Percentiles rank a stretch among this genome's conserved stretches.
Evolutionary conservation across 2,888 invertebrate genomes (phyloP).

Genomic region (Hoplodrina blanda): DNA sequence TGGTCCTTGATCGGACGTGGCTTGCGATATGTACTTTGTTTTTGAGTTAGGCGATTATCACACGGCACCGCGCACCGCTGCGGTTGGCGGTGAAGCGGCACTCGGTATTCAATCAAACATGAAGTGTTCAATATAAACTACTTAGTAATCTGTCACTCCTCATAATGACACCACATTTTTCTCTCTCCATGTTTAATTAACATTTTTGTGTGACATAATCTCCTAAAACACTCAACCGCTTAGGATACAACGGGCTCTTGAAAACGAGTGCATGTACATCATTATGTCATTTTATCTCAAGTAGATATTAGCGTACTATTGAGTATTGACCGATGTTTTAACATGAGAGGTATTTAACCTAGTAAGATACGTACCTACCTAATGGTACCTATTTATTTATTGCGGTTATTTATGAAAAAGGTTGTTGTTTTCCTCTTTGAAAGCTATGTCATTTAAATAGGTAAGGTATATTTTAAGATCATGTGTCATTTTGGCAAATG

Average conservation of each 20-base stretch:
- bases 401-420: neutral
- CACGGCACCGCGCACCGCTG: too few relatives aligned
- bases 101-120: neutral
- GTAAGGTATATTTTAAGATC: slow-evolving; percentile 8
- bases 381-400: neutral
- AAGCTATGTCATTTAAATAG: slow-evolving; percentile 15
- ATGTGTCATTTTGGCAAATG: neutral
- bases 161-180: slow-evolving; percentile 18
- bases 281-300: slow-evolving; percentile 47
- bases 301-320: slow-evolving; percentile 43
- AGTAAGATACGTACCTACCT: slow-evolving; percentile 8
- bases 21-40: too few relatives aligned
- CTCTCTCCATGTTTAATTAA: slow-evolving; percentile 17
- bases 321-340: slow-evolving; percentile 36
- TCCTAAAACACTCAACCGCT: slow-evolving; percentile 46
- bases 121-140: neutral
- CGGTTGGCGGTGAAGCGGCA: neutral
- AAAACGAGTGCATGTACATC: slow-evolving; percentile 16
- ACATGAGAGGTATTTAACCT: slow-evolving; percentile 25
- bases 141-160: neutral
- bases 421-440: slow-evolving; percentile 12
- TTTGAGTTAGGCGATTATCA: too few relatives aligned
- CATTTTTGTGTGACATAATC: slow-evolving; percentile 40
- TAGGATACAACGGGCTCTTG: slow-evolving; percentile 23
- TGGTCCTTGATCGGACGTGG: too few relatives aligned